Conservation (phyloP, 2,888 invertebrate genomes). For the Agrochola lota region DNA sequence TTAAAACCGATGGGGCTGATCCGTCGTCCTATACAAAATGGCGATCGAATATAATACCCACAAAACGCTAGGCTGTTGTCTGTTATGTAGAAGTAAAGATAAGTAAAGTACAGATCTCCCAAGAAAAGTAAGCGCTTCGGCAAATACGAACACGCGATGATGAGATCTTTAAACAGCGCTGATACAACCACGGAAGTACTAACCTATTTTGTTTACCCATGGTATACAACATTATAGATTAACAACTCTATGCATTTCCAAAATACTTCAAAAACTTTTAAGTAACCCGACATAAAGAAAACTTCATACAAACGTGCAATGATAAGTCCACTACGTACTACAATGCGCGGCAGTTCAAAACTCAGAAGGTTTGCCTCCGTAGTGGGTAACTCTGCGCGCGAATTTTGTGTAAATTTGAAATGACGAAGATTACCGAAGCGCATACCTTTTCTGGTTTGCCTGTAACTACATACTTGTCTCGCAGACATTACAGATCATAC, state of each 20-base stretch:
- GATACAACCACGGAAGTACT: neutral
- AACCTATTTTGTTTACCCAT: neutral
- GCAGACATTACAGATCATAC: neutral
- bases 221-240: neutral
- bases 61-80: neutral
- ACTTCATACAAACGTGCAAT: neutral
- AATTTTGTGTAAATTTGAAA: neutral
- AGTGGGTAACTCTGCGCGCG: neutral
- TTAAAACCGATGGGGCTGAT: constrained; percentile 38
- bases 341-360: too few species aligned
- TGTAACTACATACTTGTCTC: neutral
- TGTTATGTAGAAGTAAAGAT: neutral
- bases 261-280: too few species aligned
- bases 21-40: neutral
- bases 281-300: neutral
- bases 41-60: constrained; percentile 4
- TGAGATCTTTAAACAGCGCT: neutral
- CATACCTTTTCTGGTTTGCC: neutral
- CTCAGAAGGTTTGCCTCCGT: neutral
- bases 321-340: neutral
- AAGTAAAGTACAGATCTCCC: neutral
- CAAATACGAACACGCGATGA: neutral
- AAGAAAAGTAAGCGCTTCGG: neutral
- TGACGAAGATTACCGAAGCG: neutral
- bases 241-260: too few species aligned